Evolutionary conservation across 2,888 invertebrate genomes (phyloP).

Genomic region (Drosophila neutralis): DNA sequence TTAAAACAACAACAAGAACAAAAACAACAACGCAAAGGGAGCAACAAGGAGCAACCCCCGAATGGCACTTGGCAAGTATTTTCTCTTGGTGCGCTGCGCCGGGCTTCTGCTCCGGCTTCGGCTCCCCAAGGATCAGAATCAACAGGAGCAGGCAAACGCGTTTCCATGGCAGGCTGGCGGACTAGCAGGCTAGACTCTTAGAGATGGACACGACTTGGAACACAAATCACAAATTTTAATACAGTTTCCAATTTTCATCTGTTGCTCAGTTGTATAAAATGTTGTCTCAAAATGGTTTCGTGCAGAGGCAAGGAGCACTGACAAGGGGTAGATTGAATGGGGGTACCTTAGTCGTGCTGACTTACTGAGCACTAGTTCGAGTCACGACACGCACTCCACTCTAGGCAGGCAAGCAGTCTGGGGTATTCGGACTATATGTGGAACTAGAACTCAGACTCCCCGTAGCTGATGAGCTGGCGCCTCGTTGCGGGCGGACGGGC

Average conservation of each 20-base stretch:
- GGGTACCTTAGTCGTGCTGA: neutral
- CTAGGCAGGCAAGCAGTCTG: conserved; percentile 3
- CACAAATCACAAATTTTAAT: neutral
- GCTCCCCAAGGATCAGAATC: conserved; percentile 69
- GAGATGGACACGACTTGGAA: conserved; percentile 2
- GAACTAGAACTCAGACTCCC: conserved; percentile 29
- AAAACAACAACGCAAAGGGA: conserved; percentile 39
- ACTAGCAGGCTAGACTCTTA: conserved; percentile 1
- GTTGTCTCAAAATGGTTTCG: neutral
- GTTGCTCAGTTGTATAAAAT: neutral
- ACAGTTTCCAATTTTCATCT: neutral
- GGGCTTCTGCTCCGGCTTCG: conserved; percentile 16
- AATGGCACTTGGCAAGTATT: conserved; percentile 61
- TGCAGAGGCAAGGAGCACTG: neutral
- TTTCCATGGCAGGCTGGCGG: conserved; percentile 54
- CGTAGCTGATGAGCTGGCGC: conserved; percentile 80
- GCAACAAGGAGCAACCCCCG: conserved; percentile 61
- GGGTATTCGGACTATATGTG: conserved; percentile 21
- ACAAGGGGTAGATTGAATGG: neutral
- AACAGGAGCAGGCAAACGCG: conserved; percentile 42
- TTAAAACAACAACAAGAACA: conserved; percentile 58
- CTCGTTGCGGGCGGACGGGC: conserved; percentile 54
- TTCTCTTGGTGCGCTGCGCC: conserved; percentile 31
- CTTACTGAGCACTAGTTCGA: neutral
- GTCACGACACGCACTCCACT: conserved; percentile 1